Percentiles rank a stretch among this genome's conserved stretches.
Conservation (phyloP, 2,797 vertebrate genomes). For the Corythornis leucogaster region DNA sequence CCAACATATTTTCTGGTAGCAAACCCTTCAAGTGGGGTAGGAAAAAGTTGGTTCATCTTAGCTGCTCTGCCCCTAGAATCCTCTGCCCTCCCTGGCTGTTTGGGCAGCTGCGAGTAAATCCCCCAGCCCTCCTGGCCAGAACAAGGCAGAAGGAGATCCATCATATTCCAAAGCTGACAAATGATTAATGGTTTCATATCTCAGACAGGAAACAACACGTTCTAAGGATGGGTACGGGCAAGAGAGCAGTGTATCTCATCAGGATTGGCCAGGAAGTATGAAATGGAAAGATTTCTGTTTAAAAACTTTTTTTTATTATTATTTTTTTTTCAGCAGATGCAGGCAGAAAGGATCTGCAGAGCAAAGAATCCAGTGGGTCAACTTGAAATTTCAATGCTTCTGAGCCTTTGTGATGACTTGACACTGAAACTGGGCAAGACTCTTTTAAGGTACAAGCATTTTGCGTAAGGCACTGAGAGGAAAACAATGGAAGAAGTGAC, state of each 20-base stretch:
- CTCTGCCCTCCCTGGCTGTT: neutral
- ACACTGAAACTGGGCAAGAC: neutral
- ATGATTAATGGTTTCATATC: neutral
- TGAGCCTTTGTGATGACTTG: neutral
- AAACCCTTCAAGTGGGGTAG: neutral
- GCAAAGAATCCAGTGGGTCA: neutral
- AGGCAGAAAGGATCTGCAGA: neutral
- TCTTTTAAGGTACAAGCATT: neutral
- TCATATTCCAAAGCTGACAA: neutral
- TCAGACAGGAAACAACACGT: neutral
- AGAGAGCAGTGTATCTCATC: neutral
- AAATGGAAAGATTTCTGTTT: neutral
- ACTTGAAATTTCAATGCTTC: neutral
- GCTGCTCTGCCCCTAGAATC: neutral
- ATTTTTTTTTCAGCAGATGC: fast-evolving
- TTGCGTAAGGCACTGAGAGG: neutral
- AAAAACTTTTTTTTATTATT: neutral
- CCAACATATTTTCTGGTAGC: neutral
- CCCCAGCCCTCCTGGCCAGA: neutral
- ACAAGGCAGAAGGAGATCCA: neutral
- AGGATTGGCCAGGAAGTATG: neutral
- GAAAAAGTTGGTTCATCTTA: neutral
- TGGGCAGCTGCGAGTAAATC: neutral
- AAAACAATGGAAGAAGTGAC: neutral
- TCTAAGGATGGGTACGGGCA: neutral